Conservation (phyloP, 2,888 invertebrate species). For the Lathronympha strigana region DNA sequence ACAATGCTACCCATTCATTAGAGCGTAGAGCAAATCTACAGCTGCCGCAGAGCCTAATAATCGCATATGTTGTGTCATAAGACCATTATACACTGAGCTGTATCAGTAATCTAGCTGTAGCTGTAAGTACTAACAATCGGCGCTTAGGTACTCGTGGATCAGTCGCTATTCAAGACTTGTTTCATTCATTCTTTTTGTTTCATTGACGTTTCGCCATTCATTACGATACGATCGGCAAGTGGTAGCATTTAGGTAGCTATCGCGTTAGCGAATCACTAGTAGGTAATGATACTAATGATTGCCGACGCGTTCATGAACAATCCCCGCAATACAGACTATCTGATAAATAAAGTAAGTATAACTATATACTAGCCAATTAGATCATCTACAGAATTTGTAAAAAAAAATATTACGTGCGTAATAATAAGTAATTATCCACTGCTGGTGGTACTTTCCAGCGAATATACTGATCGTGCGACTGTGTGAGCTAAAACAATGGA, state of each 20-base stretch:
- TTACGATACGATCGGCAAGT: conserved; percentile 28
- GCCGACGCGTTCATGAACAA: not conserved
- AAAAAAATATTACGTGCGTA: conserved; percentile 5
- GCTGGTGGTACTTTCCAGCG: conserved; percentile 1
- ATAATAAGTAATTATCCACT: conserved; percentile 2
- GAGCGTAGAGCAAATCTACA: conserved; percentile 34
- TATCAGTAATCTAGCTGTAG: conserved; percentile 13
- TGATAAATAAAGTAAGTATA: conserved; percentile 3
- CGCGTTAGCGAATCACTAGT: conserved; percentile 1
- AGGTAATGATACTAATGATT: conserved; percentile 12
- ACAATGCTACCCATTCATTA: conserved; percentile 39
- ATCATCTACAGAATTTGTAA: not conserved
- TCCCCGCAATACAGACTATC: not conserved
- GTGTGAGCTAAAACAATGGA: conserved; percentile 19
- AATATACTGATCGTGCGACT: conserved; percentile 10
- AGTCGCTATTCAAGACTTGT: conserved; percentile 53
- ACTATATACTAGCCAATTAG: conserved; percentile 14
- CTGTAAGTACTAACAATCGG: conserved; percentile 33
- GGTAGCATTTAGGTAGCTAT: conserved; percentile 9
- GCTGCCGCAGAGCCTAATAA: conserved; percentile 14
- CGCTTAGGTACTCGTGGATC: conserved; percentile 44
- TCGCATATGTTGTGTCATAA: conserved; percentile 14
- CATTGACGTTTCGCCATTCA: conserved; percentile 62
- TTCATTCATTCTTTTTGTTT: conserved; percentile 57
- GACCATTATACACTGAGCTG: conserved; percentile 15